These are phyloP conservation scores for Cardiocondyla obscurior DNA, from an alignment of 1,140 invertebrate species.

Conservation along the genomic window DNA sequence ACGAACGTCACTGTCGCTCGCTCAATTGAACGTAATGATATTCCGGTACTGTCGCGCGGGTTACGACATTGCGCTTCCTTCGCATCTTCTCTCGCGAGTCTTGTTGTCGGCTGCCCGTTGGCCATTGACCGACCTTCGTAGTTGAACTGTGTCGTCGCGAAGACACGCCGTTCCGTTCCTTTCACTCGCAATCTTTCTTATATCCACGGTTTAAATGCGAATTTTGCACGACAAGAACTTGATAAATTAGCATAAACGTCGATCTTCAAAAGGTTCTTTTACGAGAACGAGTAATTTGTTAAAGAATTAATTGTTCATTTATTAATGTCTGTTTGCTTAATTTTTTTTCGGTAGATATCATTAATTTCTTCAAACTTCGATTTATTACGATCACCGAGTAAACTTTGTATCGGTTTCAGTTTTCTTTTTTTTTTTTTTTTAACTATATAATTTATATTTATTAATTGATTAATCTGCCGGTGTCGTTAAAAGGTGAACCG, in stretches of 20 bases:
- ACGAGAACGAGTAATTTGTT: neutral
- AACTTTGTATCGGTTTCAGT: neutral
- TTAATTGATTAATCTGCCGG: neutral
- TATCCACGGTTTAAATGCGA: slow-evolving; percentile 8
- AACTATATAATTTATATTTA: neutral
- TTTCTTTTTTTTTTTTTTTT: too few species aligned
- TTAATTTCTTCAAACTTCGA: neutral
- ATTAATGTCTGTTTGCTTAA: neutral
- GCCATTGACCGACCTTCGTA: slow-evolving; percentile 74
- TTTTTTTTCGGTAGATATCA: neutral
- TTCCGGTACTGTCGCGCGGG: slow-evolving; percentile 60
- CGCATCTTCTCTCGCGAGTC: neutral
- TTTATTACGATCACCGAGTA: neutral
- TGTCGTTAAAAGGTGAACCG: neutral
- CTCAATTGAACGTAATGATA: slow-evolving; percentile 70
- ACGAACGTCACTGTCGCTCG: slow-evolving; percentile 43
- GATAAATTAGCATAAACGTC: neutral
- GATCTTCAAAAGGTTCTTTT: neutral
- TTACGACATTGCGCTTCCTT: slow-evolving; percentile 43
- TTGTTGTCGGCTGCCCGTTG: slow-evolving; percentile 53
- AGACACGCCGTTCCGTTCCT: slow-evolving; percentile 52
- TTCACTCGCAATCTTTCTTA: slow-evolving; percentile 31
- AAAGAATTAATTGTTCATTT: neutral
- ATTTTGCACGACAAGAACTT: slow-evolving; percentile 1
- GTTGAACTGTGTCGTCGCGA: slow-evolving; percentile 67